A percentile compares a stretch with the other conserved stretches of the same genome.
These are phyloP conservation scores for Brienomyrus brachyistius DNA, from an alignment of 2,113 vertebrate genomes.

Conservation along the genomic window DNA sequence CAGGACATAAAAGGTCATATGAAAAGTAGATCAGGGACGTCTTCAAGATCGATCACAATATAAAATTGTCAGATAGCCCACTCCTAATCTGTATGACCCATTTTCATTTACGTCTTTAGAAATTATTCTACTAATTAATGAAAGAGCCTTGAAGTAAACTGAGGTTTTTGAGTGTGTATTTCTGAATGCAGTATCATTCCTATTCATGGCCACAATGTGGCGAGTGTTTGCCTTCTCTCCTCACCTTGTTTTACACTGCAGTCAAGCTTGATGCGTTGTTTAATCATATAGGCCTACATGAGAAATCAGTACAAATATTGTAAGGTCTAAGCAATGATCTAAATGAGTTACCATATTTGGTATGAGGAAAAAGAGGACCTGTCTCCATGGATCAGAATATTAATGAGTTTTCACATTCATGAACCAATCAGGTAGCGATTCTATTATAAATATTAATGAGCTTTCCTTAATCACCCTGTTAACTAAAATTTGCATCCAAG, in stretches of 20 bases:
- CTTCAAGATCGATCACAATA: background rate
- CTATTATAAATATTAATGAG: background rate
- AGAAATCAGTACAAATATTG: background rate
- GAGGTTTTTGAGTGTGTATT: too few relatives aligned
- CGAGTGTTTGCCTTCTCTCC: too few relatives aligned
- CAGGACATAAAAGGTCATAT: background rate
- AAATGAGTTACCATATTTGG: too few relatives aligned
- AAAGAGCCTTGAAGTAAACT: background rate
- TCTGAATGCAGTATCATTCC: background rate
- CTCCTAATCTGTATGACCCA: background rate
- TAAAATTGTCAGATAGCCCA: background rate
- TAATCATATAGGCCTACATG: background rate
- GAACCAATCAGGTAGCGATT: background rate
- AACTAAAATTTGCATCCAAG: background rate
- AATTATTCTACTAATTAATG: background rate
- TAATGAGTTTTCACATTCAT: background rate
- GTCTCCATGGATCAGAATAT: background rate
- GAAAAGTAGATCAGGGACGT: background rate
- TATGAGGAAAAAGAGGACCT: too few relatives aligned
- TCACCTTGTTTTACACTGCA: background rate
- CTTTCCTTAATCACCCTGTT: background rate
- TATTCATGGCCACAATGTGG: too few relatives aligned
- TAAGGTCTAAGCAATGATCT: background rate
- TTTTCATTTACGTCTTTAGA: background rate
- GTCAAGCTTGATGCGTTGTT: background rate